Evolutionary conservation across 2,888 invertebrate genomes (phyloP), one percentile per base, ranked within the genome.

Genomic region (Pristionchus japonicus): DNA sequence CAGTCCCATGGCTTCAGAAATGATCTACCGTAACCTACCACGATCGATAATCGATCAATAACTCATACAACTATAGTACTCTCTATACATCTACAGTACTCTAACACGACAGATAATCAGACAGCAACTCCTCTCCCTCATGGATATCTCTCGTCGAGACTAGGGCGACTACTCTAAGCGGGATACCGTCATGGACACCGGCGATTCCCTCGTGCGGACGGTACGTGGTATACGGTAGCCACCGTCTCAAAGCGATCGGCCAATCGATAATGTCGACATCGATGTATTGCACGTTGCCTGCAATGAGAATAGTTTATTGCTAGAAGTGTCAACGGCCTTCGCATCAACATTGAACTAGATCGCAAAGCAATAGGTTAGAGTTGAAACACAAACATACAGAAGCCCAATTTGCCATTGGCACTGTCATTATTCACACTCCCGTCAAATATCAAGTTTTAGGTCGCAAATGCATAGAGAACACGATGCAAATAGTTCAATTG

Each of bases 221-320:
- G 27, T 86, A 86, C 15, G 49, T 47, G n/a, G 70, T 11, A 43
- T 86, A 86, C 70, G 86, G 86, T 49, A 86, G 70, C 86, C 86
- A 86, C 3, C 86, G 67, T 20, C 70, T 31, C 15, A 49, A 27
- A 31, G 67, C 13, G 9, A 86, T n/a, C 15, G 70, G 86, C 67
- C 67, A 70, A 43, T 47, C 31, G 31, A 34, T 6, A 20, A 86
- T 43, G 86, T 86, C 86, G 13, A 86, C 49, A 34, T 86, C 86
- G 49, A 86, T 34, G 37, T 86, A 86, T 47, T 86, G 86, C 34
- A 86, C 86, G 86, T 86, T 86, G 34, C 86, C 86, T 86, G 86
- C 1, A 47, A 70, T 37, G 31, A 4, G 31, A 57, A n/a, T n/a
- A 7, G 17, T 15, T 52, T 17, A 17, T 20, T 17, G 23, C 0